A percentile compares a stretch with the other conserved stretches of the same genome.
Evolutionary conservation across 2,797 vertebrate genomes (phyloP).

Genomic region (Mareca strepera): DNA sequence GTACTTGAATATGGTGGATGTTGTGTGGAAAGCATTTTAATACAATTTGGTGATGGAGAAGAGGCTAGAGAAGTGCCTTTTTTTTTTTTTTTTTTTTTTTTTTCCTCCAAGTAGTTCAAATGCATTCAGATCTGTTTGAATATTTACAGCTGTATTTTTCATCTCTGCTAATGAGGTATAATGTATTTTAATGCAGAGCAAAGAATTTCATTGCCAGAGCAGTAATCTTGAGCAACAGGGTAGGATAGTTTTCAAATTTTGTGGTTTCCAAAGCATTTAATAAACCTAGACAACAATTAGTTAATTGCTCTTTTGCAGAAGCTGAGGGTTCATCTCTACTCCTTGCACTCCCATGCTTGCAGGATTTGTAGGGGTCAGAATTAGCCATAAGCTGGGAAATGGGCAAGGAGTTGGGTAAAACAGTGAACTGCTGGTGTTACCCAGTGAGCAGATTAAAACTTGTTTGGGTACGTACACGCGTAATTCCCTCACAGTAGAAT

Average conservation of each 20-base stretch:
- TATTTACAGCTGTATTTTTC: conserved; percentile 29
- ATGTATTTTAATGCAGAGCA: conserved; percentile 20
- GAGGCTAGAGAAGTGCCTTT: not conserved
- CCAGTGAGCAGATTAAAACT: not conserved
- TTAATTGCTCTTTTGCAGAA: not conserved
- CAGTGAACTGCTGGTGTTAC: not conserved
- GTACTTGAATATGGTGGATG: not conserved
- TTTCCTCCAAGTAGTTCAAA: conserved; percentile 15
- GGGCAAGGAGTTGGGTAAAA: not conserved
- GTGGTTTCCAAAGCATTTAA: not conserved
- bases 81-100: not conserved
- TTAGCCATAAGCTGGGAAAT: not conserved
- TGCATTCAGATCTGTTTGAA: not conserved
- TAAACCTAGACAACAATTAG: not conserved
- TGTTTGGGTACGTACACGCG: not conserved
- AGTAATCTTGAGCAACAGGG: not conserved
- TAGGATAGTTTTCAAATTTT: not conserved
- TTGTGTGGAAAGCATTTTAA: conserved; percentile 26
- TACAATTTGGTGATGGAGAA: conserved; percentile 25
- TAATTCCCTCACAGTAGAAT: not conserved
- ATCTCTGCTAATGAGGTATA: not conserved
- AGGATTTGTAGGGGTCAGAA: not conserved
- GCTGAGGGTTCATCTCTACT: not conserved
- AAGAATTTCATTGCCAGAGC: conserved; percentile 10
- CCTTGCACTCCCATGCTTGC: not conserved